phyloP scores from a whole-genome alignment of 37 sponge, comb jelly and placozoan species.

The Axinella damicornis region DNA sequence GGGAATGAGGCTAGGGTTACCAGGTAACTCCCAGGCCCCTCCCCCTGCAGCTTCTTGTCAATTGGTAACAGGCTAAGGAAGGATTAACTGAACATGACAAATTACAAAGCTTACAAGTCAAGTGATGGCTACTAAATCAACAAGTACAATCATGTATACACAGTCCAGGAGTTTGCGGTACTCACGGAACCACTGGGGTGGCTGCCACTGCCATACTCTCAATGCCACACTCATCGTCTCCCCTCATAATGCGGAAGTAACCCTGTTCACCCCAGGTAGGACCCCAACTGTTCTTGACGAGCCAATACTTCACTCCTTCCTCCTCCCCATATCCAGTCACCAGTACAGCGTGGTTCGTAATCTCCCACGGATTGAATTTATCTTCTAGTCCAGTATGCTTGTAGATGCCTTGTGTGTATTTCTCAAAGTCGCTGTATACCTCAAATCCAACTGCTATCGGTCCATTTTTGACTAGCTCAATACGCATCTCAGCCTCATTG shows the following conservation, averaged over 20 bases:
- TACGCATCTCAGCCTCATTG: conserved; percentile 32
- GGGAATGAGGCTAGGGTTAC: too few species aligned
- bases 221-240: conserved; percentile 43
- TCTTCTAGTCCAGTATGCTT: conserved; percentile 42
- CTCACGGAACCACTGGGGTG: conserved; percentile 38
- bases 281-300: conserved; percentile 75
- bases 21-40: too few species aligned
- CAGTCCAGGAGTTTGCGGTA: too few species aligned
- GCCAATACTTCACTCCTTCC: conserved; percentile 48
- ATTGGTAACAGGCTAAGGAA: too few species aligned
- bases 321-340: conserved; percentile 57
- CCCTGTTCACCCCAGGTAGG: conserved; percentile 60
- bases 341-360: conserved; percentile 63
- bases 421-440: conserved; percentile 40
- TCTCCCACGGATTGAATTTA: conserved; percentile 54
- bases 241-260: conserved; percentile 59
- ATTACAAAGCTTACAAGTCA: too few species aligned
- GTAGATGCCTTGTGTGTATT: conserved; percentile 61
- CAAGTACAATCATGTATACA: too few species aligned
- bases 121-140: too few species aligned
- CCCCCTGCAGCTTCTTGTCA: too few species aligned
- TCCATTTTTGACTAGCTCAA: conserved; percentile 62
- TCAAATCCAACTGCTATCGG: conserved; percentile 61
- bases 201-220: conserved; percentile 55
- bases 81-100: too few species aligned